Conservation (phyloP, 2,888 invertebrate species). For the Caenorhabditis afra region DNA sequence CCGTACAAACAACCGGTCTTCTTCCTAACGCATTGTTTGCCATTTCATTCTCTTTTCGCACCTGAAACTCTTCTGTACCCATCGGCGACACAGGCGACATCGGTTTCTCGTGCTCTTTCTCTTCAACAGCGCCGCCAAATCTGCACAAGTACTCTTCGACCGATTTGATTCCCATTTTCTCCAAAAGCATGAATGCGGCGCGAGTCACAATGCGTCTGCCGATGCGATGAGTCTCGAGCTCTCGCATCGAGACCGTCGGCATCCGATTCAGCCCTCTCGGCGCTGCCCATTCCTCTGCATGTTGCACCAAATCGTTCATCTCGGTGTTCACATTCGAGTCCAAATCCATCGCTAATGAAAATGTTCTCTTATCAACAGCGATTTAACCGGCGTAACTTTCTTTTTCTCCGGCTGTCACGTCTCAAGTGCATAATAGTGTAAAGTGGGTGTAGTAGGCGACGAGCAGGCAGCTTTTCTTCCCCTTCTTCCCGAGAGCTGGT, state of each 20-base stretch:
- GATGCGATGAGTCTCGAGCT: slow-evolving; percentile 15
- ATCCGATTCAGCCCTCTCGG: slow-evolving; percentile 13
- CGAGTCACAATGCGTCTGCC: slow-evolving; percentile 26
- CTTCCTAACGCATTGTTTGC: slow-evolving; percentile 23
- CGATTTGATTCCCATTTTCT: slow-evolving; percentile 22
- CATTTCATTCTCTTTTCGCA: slow-evolving; percentile 5
- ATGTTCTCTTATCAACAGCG: not conserved
- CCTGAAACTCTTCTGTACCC: slow-evolving; percentile 42
- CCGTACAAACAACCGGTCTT: slow-evolving; percentile 15
- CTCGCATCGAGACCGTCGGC: slow-evolving; percentile 12
- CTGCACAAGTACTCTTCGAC: slow-evolving; percentile 6
- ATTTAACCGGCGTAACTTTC: too few relatives aligned
- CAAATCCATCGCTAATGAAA: slow-evolving; percentile 4
- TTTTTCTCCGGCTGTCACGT: too few relatives aligned
- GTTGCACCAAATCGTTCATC: slow-evolving; percentile 35
- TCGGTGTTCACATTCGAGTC: slow-evolving; percentile 17
- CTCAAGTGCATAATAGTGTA: too few relatives aligned
- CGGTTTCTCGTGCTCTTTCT: slow-evolving; percentile 2
- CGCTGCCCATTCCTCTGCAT: slow-evolving; percentile 30
- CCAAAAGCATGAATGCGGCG: slow-evolving; percentile 23
- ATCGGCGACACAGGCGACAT: slow-evolving; percentile 43
- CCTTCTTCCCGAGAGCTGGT: too few relatives aligned
- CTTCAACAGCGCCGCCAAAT: slow-evolving; percentile 3
- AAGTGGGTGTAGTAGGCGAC: too few relatives aligned
- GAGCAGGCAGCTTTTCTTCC: not conserved